Evolutionary conservation across 2,113 vertebrate genomes (phyloP).

Genomic region (Rhodinocichla rosea): DNA sequence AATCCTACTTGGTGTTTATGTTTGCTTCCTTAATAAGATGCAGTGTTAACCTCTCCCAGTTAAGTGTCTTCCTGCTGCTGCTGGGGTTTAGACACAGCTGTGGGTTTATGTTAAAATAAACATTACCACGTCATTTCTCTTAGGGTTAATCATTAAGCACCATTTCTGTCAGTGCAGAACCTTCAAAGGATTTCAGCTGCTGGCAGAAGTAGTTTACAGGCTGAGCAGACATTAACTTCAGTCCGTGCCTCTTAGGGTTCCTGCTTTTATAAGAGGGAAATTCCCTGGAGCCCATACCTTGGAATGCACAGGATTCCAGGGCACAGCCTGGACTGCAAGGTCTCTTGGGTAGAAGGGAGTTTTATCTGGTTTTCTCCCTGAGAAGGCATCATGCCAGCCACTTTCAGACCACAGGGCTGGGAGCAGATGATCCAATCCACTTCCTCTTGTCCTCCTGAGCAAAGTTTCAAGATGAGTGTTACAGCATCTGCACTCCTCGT

Average conservation of each 20-base stretch:
- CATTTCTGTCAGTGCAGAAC: background rate
- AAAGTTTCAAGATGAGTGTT: background rate
- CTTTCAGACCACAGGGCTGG: background rate
- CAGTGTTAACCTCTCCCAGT: background rate
- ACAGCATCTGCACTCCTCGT: background rate
- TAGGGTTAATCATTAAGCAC: background rate
- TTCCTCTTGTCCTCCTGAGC: background rate
- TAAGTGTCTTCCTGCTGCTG: background rate
- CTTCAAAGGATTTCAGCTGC: background rate
- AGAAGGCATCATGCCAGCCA: background rate
- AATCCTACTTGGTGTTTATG: background rate
- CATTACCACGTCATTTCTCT: fast-evolving
- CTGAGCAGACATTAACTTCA: background rate
- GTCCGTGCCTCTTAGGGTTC: background rate
- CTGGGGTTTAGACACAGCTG: background rate
- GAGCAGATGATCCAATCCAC: background rate
- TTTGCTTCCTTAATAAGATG: background rate
- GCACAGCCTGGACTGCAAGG: background rate
- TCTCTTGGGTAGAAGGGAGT: fast-evolving
- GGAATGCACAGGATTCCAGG: fast-evolving
- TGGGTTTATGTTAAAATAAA: background rate
- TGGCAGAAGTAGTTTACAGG: background rate
- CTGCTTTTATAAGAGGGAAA: background rate
- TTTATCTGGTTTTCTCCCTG: background rate
- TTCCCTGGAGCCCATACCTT: fast-evolving